Conservation (phyloP, 2,888 invertebrate species). For the Subacronicta megacephala region DNA sequence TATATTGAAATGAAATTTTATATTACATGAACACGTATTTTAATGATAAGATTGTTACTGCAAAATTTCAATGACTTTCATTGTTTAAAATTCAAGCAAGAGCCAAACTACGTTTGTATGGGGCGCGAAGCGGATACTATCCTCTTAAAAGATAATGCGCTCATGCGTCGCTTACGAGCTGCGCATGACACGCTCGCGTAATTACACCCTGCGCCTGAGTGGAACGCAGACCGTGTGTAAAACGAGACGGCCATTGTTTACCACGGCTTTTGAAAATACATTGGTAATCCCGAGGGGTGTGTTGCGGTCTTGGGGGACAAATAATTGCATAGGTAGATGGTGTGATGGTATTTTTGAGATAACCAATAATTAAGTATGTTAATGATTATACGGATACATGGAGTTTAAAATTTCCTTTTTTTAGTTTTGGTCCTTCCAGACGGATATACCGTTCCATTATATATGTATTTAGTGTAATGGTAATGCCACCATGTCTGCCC, state of each 20-base stretch:
- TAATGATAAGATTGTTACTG: no score
- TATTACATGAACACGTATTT: no score
- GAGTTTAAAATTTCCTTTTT: no score
- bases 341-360: no score
- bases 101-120: no score
- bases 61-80: no score
- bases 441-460: not conserved
- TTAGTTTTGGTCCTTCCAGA: not conserved
- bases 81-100: no score
- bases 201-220: conserved; percentile 62
- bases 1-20: no score
- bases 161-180: conserved; percentile 56
- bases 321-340: not conserved
- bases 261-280: conserved; percentile 25
- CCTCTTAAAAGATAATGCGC: conserved; percentile 52
- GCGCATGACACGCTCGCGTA: conserved; percentile 60
- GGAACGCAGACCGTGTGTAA: conserved; percentile 51
- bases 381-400: no score
- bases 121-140: no score
- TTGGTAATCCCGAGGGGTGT: conserved; percentile 33
- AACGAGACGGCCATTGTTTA: conserved; percentile 49
- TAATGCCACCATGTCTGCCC: conserved; percentile 27
- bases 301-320: conserved; percentile 14
- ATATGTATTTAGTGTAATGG: conserved; percentile 46
- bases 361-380: no score